Conservation (phyloP, 2,113 vertebrate genomes). For the Chionodraco myersi region DNA sequence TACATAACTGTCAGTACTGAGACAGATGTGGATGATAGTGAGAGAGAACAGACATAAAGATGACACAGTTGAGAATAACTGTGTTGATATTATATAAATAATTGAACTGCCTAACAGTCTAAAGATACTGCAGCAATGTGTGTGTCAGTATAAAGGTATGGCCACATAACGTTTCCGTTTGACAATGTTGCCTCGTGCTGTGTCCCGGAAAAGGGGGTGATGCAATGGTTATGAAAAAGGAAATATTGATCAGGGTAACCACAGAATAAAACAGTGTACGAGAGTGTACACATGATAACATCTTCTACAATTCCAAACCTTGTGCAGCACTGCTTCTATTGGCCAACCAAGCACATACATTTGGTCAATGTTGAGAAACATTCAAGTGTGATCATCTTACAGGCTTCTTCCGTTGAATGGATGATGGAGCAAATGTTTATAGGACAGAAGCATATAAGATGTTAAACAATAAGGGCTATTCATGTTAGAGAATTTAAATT, state of each 20-base stretch:
- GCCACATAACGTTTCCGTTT: not conserved
- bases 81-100: constrained; percentile 29
- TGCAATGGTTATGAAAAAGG: not conserved
- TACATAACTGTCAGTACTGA: constrained; percentile 48
- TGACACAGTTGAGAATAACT: constrained; percentile 24
- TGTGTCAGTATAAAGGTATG: not conserved
- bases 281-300: not conserved
- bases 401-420: not conserved
- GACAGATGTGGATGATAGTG: not conserved
- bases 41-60: constrained; percentile 13
- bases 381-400: not conserved
- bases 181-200: not conserved
- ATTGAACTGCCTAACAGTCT: not conserved
- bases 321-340: not conserved
- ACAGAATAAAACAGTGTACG: not conserved
- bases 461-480: not conserved
- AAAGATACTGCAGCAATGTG: constrained; percentile 6
- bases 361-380: not conserved
- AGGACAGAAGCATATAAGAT: not conserved
- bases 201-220: not conserved
- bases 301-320: not conserved
- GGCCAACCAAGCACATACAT: not conserved
- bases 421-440: not conserved
- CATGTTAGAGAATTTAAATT: not conserved
- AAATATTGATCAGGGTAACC: not conserved